Conservation (phyloP, 1,140 invertebrate genomes). For the Aphelinus atriplicis region DNA sequence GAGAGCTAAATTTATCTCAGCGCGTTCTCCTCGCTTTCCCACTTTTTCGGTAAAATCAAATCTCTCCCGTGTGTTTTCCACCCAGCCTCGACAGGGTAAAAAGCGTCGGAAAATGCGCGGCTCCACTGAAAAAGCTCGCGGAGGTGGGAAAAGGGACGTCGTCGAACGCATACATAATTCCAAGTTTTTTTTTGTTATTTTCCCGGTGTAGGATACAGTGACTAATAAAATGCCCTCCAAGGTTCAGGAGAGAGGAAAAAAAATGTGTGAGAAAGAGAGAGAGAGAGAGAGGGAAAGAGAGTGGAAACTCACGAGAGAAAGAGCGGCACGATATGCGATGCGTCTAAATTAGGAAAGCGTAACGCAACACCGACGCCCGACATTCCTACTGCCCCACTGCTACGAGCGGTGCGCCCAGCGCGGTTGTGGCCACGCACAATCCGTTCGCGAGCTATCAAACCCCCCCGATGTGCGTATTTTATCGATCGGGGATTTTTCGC, state of each 20-base stretch:
- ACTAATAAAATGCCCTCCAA: too few species aligned
- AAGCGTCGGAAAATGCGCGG: too few species aligned
- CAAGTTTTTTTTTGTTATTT: too few species aligned
- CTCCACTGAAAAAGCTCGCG: too few species aligned
- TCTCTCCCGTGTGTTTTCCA: too few species aligned
- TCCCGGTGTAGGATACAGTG: too few species aligned
- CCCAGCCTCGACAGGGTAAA: too few species aligned
- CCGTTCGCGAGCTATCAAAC: background rate
- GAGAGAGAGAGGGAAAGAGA: conserved; percentile 53
- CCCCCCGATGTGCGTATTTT: background rate
- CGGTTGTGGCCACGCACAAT: too few species aligned
- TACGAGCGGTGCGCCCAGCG: background rate
- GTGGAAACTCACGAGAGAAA: conserved; percentile 50
- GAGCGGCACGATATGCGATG: conserved; percentile 50
- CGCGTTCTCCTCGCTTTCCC: too few species aligned
- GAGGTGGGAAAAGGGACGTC: too few species aligned
- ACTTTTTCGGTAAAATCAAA: too few species aligned
- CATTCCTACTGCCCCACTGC: conserved; percentile 47
- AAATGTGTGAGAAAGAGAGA: background rate
- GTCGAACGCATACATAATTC: background rate
- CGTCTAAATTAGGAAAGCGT: conserved; percentile 67
- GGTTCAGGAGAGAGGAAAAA: conserved; percentile 11
- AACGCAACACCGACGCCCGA: conserved; percentile 64
- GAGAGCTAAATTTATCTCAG: conserved; percentile 21
- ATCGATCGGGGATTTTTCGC: too few species aligned